Conservation (phyloP, 2,797 vertebrate genomes). For the Sardinella longiceps region DNA sequence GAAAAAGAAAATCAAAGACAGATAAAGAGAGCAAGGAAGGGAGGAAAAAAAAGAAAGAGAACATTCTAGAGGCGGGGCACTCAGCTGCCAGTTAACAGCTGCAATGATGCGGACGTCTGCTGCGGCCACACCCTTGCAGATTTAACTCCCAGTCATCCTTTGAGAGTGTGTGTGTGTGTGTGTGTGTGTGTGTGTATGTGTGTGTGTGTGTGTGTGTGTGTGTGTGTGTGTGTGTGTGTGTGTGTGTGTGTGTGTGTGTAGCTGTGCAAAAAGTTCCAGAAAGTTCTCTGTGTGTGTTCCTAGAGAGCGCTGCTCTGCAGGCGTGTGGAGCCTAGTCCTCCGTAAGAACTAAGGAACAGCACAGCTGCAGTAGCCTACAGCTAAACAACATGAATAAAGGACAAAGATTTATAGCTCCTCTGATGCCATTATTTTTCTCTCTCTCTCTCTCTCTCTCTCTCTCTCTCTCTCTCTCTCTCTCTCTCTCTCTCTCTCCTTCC, state of each 20-base stretch:
- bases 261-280: neutral
- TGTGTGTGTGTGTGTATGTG: neutral
- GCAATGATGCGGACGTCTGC: neutral
- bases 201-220: slow-evolving; percentile 7
- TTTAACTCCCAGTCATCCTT: neutral
- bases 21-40: neutral
- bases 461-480: neutral
- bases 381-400: slow-evolving; percentile 1
- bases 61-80: neutral
- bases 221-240: slow-evolving; percentile 2
- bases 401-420: slow-evolving; percentile 4
- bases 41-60: neutral
- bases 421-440: slow-evolving; percentile 37
- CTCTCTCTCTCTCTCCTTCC: too few relatives aligned
- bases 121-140: neutral
- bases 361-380: slow-evolving; percentile 18
- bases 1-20: slow-evolving; percentile 17
- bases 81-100: neutral
- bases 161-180: neutral
- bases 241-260: slow-evolving; percentile 13
- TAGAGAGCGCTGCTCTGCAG: neutral
- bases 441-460: neutral
- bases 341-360: neutral
- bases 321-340: neutral
- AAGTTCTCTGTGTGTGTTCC: neutral